phyloP scores from a whole-genome alignment of 2,113 vertebrate genomes.

The Manacus vitellinus region DNA sequence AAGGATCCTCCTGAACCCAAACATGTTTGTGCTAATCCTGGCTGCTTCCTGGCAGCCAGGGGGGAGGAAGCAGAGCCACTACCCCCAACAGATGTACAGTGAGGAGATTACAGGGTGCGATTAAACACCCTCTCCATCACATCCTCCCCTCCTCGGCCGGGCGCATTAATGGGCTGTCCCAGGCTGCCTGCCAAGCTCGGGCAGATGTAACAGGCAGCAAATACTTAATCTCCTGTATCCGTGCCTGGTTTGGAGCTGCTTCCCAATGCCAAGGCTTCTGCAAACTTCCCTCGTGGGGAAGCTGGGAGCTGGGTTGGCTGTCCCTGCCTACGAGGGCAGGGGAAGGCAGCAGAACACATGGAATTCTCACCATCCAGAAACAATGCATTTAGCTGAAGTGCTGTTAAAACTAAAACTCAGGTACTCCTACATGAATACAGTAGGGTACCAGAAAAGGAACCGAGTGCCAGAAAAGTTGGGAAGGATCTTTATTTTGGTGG shows the following conservation, averaged over 20 bases:
- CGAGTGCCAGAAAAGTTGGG: neutral
- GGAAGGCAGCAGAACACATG: neutral
- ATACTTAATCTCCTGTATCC: neutral
- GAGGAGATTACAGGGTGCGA: conserved; percentile 44
- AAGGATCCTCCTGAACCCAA: conserved; percentile 57
- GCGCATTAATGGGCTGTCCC: conserved; percentile 1
- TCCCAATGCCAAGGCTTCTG: neutral
- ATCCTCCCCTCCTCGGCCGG: neutral
- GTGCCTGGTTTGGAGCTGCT: neutral
- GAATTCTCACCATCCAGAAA: neutral
- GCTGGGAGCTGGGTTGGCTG: rapidly evolving
- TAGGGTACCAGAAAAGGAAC: neutral
- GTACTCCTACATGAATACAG: rapidly evolving
- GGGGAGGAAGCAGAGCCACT: conserved; percentile 30
- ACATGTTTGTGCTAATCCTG: conserved; percentile 54
- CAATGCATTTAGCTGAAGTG: neutral
- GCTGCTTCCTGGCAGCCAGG: conserved; percentile 45
- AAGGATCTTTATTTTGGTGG: neutral
- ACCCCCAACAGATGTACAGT: conserved; percentile 57
- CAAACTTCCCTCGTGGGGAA: neutral
- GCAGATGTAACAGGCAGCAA: conserved; percentile 49
- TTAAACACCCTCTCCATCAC: conserved; percentile 65
- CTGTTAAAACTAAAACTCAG: neutral
- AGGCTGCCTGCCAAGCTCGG: conserved; percentile 33
- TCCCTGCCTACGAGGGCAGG: neutral